Percentiles rank a stretch among this genome's conserved stretches.
Evolutionary conservation across 2,888 invertebrate species (phyloP).

Genomic region (Eristalinus aeneus): DNA sequence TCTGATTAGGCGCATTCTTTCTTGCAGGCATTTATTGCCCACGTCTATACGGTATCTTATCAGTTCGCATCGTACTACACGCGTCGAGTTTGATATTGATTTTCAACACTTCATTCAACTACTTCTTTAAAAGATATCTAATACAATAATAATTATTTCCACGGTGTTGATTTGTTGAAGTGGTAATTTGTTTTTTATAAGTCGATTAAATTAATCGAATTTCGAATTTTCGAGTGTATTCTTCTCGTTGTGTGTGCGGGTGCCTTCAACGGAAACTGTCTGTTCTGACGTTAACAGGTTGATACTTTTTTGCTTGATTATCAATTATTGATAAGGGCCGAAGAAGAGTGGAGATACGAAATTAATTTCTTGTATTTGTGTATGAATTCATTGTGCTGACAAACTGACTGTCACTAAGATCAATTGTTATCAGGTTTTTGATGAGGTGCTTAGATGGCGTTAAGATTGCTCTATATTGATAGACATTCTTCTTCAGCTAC

Average conservation of each 20-base stretch:
- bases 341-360: conserved; percentile 4
- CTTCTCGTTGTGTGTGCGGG: not conserved
- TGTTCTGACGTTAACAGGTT: conserved; percentile 46
- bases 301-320: conserved; percentile 30
- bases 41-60: conserved; percentile 35
- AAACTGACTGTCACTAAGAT: not conserved
- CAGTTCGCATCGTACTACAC: conserved; percentile 29
- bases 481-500: not conserved
- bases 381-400: conserved; percentile 1
- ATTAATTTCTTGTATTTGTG: conserved; percentile 11
- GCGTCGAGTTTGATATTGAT: conserved; percentile 37
- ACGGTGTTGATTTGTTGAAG: conserved; percentile 53
- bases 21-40: not conserved
- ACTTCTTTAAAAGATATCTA: conserved; percentile 27
- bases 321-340: conserved; percentile 47
- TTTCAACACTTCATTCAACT: conserved; percentile 20
- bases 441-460: not conserved
- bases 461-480: not conserved
- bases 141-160: conserved; percentile 47
- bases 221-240: not conserved
- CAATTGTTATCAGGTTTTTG: not conserved
- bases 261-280: conserved; percentile 15
- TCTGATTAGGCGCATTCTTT: not conserved
- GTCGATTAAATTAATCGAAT: conserved; percentile 53
- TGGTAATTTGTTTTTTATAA: conserved; percentile 53